Base-by-base conservation (phyloP, 2,888 invertebrate species). In the Ethmia dodecea region DNA sequence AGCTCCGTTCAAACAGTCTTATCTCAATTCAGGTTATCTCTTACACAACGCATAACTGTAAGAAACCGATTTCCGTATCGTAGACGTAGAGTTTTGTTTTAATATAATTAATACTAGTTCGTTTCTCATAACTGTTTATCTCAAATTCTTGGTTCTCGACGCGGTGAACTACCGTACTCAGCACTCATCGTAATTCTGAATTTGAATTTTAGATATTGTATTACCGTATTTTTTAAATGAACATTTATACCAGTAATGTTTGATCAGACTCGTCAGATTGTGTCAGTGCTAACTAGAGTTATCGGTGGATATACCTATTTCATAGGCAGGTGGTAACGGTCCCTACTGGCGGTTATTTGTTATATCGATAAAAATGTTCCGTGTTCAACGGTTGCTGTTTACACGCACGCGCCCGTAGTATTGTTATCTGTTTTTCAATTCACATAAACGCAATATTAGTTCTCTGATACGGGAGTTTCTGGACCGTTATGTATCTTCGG, bases 261-360 rank as follows among this genome's bases (percentile, higher is more conserved):
- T 26, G 12, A 26, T n/a, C 12, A 11, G 11, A 26, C 5, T 12
- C 11, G 12, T 26, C 26, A 6, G 11, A 33, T 33, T 27, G 13
- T 9, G 22, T 24, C 18, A 16, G 18, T 29, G 9, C 13, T 28
- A n/a, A 16, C 11, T 26, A 12, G 10, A 31, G 5, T 16, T 6
- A 26, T 26, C 26, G 18, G 24, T 18, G 9, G 15, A 12, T 18
- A 27, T 18, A 12, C 14, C 9, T 33, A 18, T 16, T 10, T 33
- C 45, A 37, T 39, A 52, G 57, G 70, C 83, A 83, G 83, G 78
- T 81, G 81, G 43, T 78, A 84, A 84, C 84, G 83, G 84, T 71
- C 58, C 47, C 46, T 34, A 39, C 45, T 66, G 83, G 68, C 84
- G 76, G 84, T 83, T 83, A 78, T 65, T 71, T 58, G 66, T 78